Conservation (phyloP, 2,113 vertebrate species). For the Nettapus auritus region DNA sequence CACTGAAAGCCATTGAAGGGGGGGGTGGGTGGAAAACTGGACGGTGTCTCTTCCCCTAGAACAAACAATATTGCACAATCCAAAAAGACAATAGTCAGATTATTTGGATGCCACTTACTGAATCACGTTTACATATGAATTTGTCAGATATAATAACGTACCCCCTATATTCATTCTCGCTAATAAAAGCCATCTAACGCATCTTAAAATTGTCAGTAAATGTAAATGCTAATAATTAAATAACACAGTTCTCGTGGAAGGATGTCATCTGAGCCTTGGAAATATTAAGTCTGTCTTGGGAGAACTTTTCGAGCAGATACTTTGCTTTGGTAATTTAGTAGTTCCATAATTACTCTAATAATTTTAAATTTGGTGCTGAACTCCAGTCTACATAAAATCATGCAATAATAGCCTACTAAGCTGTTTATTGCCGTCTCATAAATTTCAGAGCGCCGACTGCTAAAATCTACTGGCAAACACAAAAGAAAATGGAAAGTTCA, state of each 20-base stretch:
- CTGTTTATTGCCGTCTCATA: slow-evolving; percentile 61
- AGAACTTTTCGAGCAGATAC: slow-evolving; percentile 35
- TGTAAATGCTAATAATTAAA: slow-evolving; percentile 58
- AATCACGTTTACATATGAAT: slow-evolving; percentile 16
- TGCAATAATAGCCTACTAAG: slow-evolving; percentile 50
- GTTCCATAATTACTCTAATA: slow-evolving; percentile 47
- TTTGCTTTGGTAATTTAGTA: slow-evolving; percentile 53
- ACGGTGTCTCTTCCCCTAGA: not conserved
- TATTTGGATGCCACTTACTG: slow-evolving; percentile 30
- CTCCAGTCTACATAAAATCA: slow-evolving; percentile 51
- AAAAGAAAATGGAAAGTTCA: slow-evolving; percentile 40
- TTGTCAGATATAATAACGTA: slow-evolving; percentile 15
- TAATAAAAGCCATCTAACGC: slow-evolving; percentile 13
- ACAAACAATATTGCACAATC: not conserved
- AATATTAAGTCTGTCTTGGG: slow-evolving; percentile 51
- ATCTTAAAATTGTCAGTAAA: slow-evolving; percentile 49
- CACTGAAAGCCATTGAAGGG: not conserved
- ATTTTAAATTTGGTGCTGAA: slow-evolving; percentile 67
- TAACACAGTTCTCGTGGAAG: slow-evolving; percentile 30
- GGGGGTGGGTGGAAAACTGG: not conserved
- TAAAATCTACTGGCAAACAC: slow-evolving; percentile 53
- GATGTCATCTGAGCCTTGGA: slow-evolving; percentile 26
- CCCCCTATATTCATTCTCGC: not conserved
- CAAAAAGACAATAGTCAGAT: slow-evolving; percentile 2
- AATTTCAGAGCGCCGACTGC: slow-evolving; percentile 28